Base-by-base conservation (phyloP, 1,140 invertebrate genomes). In the Nymphalis io region DNA sequence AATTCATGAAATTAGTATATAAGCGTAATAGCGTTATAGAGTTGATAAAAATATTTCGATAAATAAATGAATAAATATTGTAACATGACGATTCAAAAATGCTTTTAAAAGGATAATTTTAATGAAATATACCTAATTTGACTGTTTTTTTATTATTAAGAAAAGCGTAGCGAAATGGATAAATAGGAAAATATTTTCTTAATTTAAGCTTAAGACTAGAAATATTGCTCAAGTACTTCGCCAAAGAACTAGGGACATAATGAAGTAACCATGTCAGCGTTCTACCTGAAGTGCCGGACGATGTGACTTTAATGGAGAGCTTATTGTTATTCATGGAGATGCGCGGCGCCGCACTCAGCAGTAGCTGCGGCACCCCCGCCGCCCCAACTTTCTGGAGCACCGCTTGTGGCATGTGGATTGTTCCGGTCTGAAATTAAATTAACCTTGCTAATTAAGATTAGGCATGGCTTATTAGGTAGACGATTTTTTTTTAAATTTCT, bases 221-320 rank as follows among this genome's bases (percentile, higher is more conserved):
- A 33, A 33, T 33, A 33, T 33, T 33, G 23, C 10, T 8, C 11
- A n/a, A n/a, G 15, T 18, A 46, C 6, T 46, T 15, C 44, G 44
- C 15, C 0, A 46, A 15, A 46, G 16, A n/a, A 12, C 10, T 18
- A 46, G 13, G 16, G 13, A 46, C 13, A 51, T 51, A 51, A 46
- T 46, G 42, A 51, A 51, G 18, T 16, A 51, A 51, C 48, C 48
- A 21, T 55, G 23, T 55, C 48, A 53, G 48, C 48, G 48, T 21
- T 23, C 13, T 80, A 84, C 85, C 83, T 84, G 87, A 89, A 51
- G 83, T 83, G 27, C 93, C 93, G 72, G 95, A 95, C 48, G 88
- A 88, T 13, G 87, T 94, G 67, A 94, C 91, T 85, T 94, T 94
- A 60, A 94, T 93, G 80, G 93, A 94, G 16, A 95, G 87, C 85